phyloP scores from a whole-genome alignment of 2,888 invertebrate genomes.

The Auanema freiburgensis region DNA sequence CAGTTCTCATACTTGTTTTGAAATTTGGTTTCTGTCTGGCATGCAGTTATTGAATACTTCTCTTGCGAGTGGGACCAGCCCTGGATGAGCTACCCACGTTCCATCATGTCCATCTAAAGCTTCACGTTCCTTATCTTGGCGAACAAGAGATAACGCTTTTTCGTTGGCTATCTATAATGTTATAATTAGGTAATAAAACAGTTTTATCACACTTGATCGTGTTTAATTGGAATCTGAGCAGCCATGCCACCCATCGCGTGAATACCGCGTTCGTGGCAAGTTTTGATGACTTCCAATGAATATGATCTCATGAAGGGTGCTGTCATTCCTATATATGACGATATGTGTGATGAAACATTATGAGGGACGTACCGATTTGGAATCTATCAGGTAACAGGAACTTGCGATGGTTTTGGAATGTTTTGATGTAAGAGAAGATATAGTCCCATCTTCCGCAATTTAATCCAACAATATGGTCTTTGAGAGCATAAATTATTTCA shows the following conservation, averaged over 20 bases:
- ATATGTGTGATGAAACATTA: background rate
- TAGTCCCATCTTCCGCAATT: slow-evolving; percentile 79
- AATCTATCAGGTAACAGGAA: slow-evolving; percentile 75
- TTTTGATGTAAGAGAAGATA: slow-evolving; percentile 60
- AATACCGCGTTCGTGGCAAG: slow-evolving; percentile 67
- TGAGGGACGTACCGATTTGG: slow-evolving; percentile 63
- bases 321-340: slow-evolving; percentile 68
- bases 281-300: slow-evolving; percentile 68
- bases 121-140: slow-evolving; percentile 65
- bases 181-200: background rate
- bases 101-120: slow-evolving; percentile 72
- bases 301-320: slow-evolving; percentile 73
- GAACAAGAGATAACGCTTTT: slow-evolving; percentile 57
- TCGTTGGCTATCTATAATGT: slow-evolving; percentile 30
- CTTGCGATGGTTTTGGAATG: slow-evolving; percentile 68
- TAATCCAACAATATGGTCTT: slow-evolving; percentile 74
- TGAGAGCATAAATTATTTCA: slow-evolving; percentile 74
- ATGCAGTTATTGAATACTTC: slow-evolving; percentile 51
- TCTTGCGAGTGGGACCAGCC: slow-evolving; percentile 69
- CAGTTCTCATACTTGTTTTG: slow-evolving; percentile 25
- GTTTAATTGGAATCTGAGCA: slow-evolving; percentile 70
- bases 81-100: slow-evolving; percentile 75
- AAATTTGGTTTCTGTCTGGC: slow-evolving; percentile 54
- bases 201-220: slow-evolving; percentile 39
- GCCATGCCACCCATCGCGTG: slow-evolving; percentile 68